Evolutionary conservation across 2,797 vertebrate genomes (phyloP).

Genomic region (Myripristis murdjan): DNA sequence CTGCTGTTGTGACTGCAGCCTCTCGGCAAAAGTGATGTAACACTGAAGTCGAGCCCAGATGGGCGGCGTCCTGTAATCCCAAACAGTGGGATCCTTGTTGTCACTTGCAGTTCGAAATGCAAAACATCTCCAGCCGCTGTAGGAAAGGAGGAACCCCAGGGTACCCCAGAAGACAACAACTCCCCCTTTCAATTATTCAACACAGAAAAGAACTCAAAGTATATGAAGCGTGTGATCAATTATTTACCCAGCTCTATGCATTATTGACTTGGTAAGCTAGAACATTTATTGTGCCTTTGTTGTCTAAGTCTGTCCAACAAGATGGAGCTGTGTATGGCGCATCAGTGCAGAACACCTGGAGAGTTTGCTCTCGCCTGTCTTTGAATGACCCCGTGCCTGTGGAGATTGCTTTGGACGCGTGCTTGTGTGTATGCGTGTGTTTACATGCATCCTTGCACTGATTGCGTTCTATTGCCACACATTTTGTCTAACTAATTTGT

Average conservation of each 20-base stretch:
- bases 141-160: slow-evolving; percentile 32
- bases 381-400: slow-evolving; percentile 22
- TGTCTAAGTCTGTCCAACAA: slow-evolving; percentile 52
- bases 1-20: slow-evolving; percentile 22
- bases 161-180: slow-evolving; percentile 56
- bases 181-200: slow-evolving; percentile 71
- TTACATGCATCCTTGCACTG: slow-evolving; percentile 3
- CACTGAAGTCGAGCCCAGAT: neutral
- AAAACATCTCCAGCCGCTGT: slow-evolving; percentile 49
- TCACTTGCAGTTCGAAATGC: slow-evolving; percentile 30
- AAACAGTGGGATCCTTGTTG: slow-evolving; percentile 35
- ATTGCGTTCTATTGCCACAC: slow-evolving; percentile 10
- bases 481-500: slow-evolving; percentile 55
- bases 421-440: slow-evolving; percentile 1
- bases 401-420: slow-evolving; percentile 8
- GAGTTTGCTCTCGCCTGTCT: slow-evolving; percentile 18
- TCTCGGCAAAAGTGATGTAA: slow-evolving; percentile 32
- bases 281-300: slow-evolving; percentile 61
- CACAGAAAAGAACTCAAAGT: slow-evolving; percentile 57
- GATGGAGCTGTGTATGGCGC: slow-evolving; percentile 23
- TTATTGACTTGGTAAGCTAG: slow-evolving; percentile 68
- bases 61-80: slow-evolving; percentile 30
- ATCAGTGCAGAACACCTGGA: slow-evolving; percentile 22
- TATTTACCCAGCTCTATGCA: slow-evolving; percentile 70
- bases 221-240: slow-evolving; percentile 69